These are phyloP conservation scores for Nemapogon koenigi DNA, from an alignment of 2,888 invertebrate species.

Conservation along the genomic window DNA sequence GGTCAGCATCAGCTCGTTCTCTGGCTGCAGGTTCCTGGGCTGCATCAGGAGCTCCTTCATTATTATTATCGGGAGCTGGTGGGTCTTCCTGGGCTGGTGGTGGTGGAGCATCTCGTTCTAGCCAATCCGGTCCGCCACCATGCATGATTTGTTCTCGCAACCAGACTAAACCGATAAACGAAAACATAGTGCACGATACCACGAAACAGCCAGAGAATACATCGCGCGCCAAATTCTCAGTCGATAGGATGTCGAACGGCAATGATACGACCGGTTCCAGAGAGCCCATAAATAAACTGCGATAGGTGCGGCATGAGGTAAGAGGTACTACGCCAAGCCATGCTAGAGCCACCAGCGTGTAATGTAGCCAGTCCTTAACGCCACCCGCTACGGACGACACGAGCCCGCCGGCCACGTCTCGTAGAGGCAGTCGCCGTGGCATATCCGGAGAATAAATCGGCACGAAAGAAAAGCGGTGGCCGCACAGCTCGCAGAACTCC, in stretches of 20 bases:
- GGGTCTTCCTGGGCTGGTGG: constrained; percentile 52
- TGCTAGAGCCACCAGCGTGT: constrained; percentile 94
- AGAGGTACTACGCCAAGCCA: constrained; percentile 98
- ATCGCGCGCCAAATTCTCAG: constrained; percentile 91
- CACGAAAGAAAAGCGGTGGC: constrained; percentile 96
- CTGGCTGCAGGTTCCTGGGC: constrained; percentile 35
- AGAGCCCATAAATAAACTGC: constrained; percentile 90
- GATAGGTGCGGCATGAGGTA: constrained; percentile 94
- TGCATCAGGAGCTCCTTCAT: constrained; percentile 46
- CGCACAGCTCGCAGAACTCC: constrained; percentile 98
- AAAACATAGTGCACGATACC: constrained; percentile 93
- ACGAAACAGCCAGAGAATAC: constrained; percentile 97
- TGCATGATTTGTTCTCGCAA: constrained; percentile 96
- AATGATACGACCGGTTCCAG: constrained; percentile 85
- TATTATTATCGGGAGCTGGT: constrained; percentile 50
- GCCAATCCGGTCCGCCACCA: constrained; percentile 97
- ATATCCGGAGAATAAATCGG: constrained; percentile 99
- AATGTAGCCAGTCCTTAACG: constrained; percentile 96
- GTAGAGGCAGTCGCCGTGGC: constrained; percentile 95
- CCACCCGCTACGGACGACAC: constrained; percentile 89
- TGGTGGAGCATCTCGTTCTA: constrained; percentile 74
- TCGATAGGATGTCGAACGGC: constrained; percentile 91
- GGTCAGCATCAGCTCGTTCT: constrained; percentile 43
- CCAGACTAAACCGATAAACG: constrained; percentile 98
- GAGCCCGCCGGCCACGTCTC: constrained; percentile 90